phyloP scores from a whole-genome alignment of 2,888 invertebrate genomes.

The Xanthia togata region DNA sequence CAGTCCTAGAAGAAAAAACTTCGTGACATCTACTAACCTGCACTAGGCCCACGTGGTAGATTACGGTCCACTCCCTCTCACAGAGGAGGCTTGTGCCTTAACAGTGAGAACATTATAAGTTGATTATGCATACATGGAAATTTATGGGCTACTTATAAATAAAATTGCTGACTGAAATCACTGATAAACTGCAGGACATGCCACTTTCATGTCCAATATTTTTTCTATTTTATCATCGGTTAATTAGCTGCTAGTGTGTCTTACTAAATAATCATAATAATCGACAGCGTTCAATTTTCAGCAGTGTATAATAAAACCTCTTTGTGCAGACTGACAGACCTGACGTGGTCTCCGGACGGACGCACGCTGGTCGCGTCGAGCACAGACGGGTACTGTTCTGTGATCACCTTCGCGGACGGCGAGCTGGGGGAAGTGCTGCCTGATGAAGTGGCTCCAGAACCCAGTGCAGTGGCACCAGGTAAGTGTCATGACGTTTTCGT shows the following conservation, averaged over 20 bases:
- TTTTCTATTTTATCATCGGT: neutral
- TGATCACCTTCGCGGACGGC: slow-evolving; percentile 77
- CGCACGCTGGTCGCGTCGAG: slow-evolving; percentile 82
- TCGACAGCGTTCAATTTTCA: neutral
- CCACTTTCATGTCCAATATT: neutral
- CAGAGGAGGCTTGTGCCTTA: too few species aligned
- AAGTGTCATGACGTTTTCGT: neutral
- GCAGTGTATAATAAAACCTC: neutral
- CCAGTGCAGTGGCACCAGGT: slow-evolving; percentile 50
- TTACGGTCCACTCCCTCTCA: too few species aligned
- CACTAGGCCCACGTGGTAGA: too few species aligned
- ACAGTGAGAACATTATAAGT: too few species aligned
- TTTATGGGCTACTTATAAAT: neutral
- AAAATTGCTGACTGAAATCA: neutral
- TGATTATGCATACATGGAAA: neutral
- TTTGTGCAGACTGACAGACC: slow-evolving; percentile 78
- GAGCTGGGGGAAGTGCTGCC: slow-evolving; percentile 81
- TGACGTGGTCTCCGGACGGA: slow-evolving; percentile 84
- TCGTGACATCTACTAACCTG: too few species aligned
- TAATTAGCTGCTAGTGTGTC: neutral
- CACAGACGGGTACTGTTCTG: slow-evolving; percentile 87
- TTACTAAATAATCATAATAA: neutral
- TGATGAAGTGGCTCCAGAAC: slow-evolving; percentile 57
- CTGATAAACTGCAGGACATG: neutral
- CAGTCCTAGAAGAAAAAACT: too few species aligned